phyloP scores from a whole-genome alignment of 1,140 invertebrate species.

The Doryteuthis pealeii region DNA sequence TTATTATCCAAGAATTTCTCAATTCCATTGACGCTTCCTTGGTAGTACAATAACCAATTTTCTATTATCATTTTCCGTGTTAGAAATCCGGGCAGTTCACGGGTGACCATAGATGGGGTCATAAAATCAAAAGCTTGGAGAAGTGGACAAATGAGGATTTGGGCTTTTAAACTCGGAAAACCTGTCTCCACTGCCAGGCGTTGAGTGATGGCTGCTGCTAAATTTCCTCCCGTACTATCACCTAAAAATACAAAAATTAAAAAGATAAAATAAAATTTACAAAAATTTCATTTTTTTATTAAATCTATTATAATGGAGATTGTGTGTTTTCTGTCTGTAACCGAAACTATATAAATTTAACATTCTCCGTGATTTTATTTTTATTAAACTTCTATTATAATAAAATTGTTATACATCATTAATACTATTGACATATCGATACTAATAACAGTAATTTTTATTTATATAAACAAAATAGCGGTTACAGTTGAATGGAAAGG shows the following conservation, averaged over 20 bases:
- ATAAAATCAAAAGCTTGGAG: conserved; percentile 45
- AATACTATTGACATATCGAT: too few relatives aligned
- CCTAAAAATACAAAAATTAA: conserved; percentile 27
- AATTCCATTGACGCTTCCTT: conserved; percentile 34
- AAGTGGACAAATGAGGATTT: conserved; percentile 44
- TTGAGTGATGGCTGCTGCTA: conserved; percentile 40
- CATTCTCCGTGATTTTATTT: too few relatives aligned
- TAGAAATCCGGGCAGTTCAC: conserved; percentile 41
- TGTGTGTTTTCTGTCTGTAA: too few relatives aligned
- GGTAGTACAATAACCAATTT: conserved; percentile 35
- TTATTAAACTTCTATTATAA: too few relatives aligned
- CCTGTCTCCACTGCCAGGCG: conserved; percentile 29
- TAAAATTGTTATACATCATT: too few relatives aligned
- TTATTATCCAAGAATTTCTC: conserved; percentile 38
- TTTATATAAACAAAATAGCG: too few relatives aligned
- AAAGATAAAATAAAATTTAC: background rate
- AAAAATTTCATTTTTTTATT: too few relatives aligned
- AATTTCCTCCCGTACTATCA: conserved; percentile 49
- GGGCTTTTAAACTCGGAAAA: conserved; percentile 29
- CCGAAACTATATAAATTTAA: too few relatives aligned
- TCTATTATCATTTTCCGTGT: conserved; percentile 36
- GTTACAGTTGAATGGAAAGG: too few relatives aligned
- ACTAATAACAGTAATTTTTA: too few relatives aligned
- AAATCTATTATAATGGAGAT: too few relatives aligned
- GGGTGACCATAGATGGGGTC: conserved; percentile 40